Conservation (phyloP, 1,140 invertebrate genomes). For the Penaeus indicus region DNA sequence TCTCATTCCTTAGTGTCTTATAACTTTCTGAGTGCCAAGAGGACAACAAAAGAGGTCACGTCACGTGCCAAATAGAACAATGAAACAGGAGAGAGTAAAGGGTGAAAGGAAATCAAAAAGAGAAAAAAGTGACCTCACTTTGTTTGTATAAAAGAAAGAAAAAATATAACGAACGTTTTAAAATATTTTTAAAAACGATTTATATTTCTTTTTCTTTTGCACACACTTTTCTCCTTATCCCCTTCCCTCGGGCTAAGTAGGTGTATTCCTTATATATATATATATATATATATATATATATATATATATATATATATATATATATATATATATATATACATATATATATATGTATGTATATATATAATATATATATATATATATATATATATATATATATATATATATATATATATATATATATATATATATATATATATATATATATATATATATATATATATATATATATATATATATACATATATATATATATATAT, state of each 20-base stretch:
- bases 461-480: background rate
- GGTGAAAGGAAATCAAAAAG: constrained; percentile 11
- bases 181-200: background rate
- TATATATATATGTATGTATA: background rate
- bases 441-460: background rate
- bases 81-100: background rate
- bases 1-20: too few species aligned
- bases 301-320: background rate
- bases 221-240: background rate
- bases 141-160: background rate
- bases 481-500: background rate
- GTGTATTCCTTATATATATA: background rate
- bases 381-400: background rate
- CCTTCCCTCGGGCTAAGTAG: background rate
- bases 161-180: background rate
- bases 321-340: constrained; percentile 2
- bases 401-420: background rate
- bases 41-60: background rate
- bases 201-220: background rate
- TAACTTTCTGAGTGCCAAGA: background rate
- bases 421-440: constrained; percentile 24
- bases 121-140: background rate
- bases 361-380: constrained; percentile 5
- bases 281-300: constrained; percentile 21
- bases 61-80: background rate